Conservation (phyloP, 2,113 vertebrate species). For the Herpetotheres cachinnans region DNA sequence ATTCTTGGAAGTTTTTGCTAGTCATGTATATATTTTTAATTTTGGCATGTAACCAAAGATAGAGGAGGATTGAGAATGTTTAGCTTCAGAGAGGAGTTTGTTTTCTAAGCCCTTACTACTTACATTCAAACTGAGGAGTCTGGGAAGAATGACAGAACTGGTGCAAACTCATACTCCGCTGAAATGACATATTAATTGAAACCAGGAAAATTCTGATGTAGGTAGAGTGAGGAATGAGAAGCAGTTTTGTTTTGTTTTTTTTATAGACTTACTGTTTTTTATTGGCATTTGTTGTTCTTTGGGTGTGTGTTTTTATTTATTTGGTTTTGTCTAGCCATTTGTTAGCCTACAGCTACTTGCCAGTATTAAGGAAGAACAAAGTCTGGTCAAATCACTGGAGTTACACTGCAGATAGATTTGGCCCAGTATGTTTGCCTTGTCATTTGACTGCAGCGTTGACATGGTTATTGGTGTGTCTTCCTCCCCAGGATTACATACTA, state of each 20-base stretch:
- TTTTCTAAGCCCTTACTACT: background rate
- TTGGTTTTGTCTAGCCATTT: background rate
- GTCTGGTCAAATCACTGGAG: background rate
- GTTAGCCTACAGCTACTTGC: background rate
- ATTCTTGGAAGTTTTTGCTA: background rate
- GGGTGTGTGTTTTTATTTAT: background rate
- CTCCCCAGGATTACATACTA: background rate
- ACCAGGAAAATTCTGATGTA: background rate
- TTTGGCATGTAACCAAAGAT: background rate
- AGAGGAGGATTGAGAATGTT: background rate
- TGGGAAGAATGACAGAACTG: background rate
- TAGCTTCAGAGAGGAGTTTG: background rate
- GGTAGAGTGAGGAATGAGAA: background rate
- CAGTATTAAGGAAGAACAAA: background rate
- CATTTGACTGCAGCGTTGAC: background rate
- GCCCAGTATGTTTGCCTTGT: background rate
- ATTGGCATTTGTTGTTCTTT: background rate
- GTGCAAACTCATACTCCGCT: background rate
- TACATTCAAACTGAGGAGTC: background rate
- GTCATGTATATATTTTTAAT: background rate
- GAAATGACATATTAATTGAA: background rate
- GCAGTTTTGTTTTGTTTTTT: background rate
- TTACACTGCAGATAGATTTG: background rate
- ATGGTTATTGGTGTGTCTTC: conserved; percentile 42
- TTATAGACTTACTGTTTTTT: background rate